Conservation (phyloP, 2,797 vertebrate species). For the Nannoperca australis region DNA sequence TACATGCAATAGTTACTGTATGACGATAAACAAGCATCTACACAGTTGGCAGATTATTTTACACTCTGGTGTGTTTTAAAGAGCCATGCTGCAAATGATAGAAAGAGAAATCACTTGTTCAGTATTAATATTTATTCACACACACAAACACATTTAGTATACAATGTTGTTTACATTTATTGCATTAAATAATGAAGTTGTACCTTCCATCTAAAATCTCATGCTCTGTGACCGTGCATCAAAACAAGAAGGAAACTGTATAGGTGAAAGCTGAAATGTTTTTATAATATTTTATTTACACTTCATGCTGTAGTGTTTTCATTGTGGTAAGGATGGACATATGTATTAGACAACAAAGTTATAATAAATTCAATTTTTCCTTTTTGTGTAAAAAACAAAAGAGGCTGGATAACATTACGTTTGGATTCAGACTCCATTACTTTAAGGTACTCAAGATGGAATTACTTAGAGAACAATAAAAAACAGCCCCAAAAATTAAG, state of each 20-base stretch:
- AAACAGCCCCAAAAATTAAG: slow-evolving; percentile 50
- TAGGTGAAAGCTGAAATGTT: slow-evolving; percentile 1
- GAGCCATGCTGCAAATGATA: not conserved
- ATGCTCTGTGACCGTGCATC: not conserved
- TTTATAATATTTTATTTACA: not conserved
- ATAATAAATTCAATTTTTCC: not conserved
- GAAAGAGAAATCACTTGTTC: not conserved
- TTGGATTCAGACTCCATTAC: slow-evolving; percentile 39
- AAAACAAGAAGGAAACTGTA: not conserved
- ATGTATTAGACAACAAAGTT: not conserved
- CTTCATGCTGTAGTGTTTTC: not conserved
- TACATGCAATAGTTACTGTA: slow-evolving; percentile 10
- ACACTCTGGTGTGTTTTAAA: slow-evolving; percentile 21
- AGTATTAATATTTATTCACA: slow-evolving; percentile 7
- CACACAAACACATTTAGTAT: not conserved
- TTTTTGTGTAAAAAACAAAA: slow-evolving; percentile 5
- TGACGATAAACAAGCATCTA: slow-evolving; percentile 24
- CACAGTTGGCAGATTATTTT: slow-evolving; percentile 19
- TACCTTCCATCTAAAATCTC: not conserved
- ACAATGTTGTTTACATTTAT: not conserved
- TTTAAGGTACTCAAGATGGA: slow-evolving; percentile 49
- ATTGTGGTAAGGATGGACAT: not conserved
- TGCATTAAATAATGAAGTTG: slow-evolving; percentile 12
- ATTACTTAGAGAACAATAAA: slow-evolving; percentile 55
- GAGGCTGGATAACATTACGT: slow-evolving; percentile 10